Percentiles rank a stretch among this genome's conserved stretches.
phyloP scores from a whole-genome alignment of 2,888 invertebrate genomes.

The Agrochola lota region DNA sequence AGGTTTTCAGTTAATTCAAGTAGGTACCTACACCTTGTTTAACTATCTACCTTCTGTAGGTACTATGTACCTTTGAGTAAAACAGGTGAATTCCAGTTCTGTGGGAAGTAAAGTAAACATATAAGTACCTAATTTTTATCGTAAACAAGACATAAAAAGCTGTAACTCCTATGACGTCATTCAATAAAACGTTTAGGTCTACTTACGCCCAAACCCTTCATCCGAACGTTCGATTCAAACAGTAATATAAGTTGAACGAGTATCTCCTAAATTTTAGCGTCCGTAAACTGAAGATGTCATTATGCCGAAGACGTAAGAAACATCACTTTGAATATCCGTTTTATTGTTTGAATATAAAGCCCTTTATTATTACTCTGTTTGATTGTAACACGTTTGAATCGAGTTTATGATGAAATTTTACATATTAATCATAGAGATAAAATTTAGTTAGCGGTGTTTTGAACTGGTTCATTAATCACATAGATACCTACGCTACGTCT shows the following conservation, averaged over 20 bases:
- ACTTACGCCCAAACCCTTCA: conserved; percentile 50
- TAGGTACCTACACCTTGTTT: neutral
- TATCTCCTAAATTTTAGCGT: conserved; percentile 83
- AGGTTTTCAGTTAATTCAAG: neutral
- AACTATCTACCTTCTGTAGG: neutral
- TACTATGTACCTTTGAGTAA: neutral
- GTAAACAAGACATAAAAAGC: conserved; percentile 35
- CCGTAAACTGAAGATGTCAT: conserved; percentile 85
- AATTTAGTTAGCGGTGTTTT: conserved; percentile 54
- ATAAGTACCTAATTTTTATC: neutral
- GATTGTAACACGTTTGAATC: conserved; percentile 82
- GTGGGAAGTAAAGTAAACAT: neutral
- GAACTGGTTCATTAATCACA: conserved; percentile 57
- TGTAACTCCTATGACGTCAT: conserved; percentile 48
- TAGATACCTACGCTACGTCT: conserved; percentile 1
- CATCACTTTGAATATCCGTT: conserved; percentile 84
- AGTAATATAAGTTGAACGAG: conserved; percentile 82
- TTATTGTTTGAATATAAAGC: conserved; percentile 88
- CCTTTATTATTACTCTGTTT: conserved; percentile 83
- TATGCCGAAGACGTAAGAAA: conserved; percentile 82
- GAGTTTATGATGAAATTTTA: conserved; percentile 78
- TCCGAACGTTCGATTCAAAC: conserved; percentile 67
- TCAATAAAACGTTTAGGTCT: conserved; percentile 56
- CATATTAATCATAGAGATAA: conserved; percentile 66
- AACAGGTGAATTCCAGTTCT: neutral